Base-by-base conservation (phyloP, 2,113 vertebrate species). In the Poeciliopsis occidentalis region DNA sequence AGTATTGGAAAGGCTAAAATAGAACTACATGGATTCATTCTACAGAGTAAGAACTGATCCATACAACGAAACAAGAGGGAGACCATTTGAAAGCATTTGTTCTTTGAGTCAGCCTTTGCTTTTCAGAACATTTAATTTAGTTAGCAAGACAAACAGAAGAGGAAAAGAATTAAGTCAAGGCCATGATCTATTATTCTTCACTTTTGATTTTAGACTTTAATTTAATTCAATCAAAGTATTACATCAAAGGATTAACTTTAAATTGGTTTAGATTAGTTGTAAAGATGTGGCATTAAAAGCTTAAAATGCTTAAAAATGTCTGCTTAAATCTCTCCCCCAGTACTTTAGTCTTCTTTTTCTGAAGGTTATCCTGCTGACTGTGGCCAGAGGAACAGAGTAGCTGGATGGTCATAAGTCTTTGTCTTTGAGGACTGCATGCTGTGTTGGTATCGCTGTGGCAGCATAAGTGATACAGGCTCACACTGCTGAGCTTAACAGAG, bases 391-490 rank as follows among this genome's bases (percentile, higher is more conserved):
- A 89, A 64, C 85, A 29, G 78, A 85, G 85, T 83, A 60, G 30
- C 83, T 76, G 85, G 81, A 79, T 77, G 83, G 87, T 89, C 85
- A 78, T 81, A 80, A 89, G 81, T 81, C 89, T 88, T 91, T 91
- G 91, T 90, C 90, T 92, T 89, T 91, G 84, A 91, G 79, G 88
- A 85, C 85, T 67, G 78, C 92, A 90, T 62, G 84, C 90, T 92
- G 87, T 84, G 92, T 86, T 87, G 75, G 47, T 90, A 92, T 91
- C 84, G 82, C 89, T 91, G 78, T 80, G 78, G 87, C 90, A 88
- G 92, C 80, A 83, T 92, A 93, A 90, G 88, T 90, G 91, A 92
- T 92, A 91, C 88, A 86, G 86, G 80, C 87, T 92, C 91, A 92
- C 47, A 86, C 88, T 89, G 88, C 86, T 87, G 92, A 90, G 89